Conservation (phyloP, 2,888 invertebrate genomes). For the Cataglyphis altisquamis region DNA sequence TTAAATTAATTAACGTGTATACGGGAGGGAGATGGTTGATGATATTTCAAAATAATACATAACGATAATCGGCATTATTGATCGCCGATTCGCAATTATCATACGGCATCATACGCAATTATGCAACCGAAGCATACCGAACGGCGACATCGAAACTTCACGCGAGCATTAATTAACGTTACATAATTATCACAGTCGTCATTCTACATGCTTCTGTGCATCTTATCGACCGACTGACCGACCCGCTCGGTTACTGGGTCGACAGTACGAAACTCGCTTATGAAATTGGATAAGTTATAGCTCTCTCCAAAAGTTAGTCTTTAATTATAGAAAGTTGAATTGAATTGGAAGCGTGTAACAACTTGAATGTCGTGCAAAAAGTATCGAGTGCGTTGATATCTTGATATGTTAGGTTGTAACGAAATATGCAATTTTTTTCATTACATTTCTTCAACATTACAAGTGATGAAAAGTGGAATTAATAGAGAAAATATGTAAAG, state of each 20-base stretch:
- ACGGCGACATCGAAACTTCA: conserved; percentile 1
- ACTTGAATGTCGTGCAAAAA: neutral
- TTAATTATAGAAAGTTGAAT: conserved; percentile 44
- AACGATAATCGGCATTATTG: conserved; percentile 18
- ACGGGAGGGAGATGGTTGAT: neutral
- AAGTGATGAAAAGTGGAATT: neutral
- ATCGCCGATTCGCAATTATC: conserved; percentile 29
- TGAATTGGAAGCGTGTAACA: conserved; percentile 39
- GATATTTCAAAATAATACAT: conserved; percentile 26
- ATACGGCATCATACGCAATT: conserved; percentile 3
- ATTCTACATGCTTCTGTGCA: conserved; percentile 6
- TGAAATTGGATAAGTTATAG: conserved; percentile 28
- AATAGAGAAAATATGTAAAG: neutral
- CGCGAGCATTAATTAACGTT: conserved; percentile 26
- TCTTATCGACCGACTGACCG: conserved; percentile 1
- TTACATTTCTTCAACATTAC: neutral
- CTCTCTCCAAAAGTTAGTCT: conserved; percentile 17
- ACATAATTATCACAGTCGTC: conserved; percentile 6
- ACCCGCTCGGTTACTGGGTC: neutral
- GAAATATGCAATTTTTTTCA: neutral
- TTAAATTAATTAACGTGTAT: conserved; percentile 38
- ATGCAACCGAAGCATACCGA: neutral
- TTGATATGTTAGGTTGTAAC: neutral
- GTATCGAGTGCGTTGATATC: neutral
- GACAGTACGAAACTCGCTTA: conserved; percentile 28